Conservation (phyloP, 2,888 invertebrate genomes). For the Hetaerina titia region DNA sequence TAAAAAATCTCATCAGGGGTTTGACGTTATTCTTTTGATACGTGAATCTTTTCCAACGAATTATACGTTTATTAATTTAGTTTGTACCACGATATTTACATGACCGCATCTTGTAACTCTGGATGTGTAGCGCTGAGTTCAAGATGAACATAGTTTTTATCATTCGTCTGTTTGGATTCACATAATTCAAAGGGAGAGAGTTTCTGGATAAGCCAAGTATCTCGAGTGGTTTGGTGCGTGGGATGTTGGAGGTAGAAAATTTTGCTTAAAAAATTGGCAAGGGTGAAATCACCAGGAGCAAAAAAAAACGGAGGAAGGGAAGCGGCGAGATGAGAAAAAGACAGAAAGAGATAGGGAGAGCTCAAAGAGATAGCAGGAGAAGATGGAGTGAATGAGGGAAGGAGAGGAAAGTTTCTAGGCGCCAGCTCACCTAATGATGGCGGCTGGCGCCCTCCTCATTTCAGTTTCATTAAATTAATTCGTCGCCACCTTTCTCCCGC, state of each 20-base stretch:
- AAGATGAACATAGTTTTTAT: background rate
- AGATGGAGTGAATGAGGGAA: background rate
- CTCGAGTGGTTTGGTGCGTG: background rate
- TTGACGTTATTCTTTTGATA: too few relatives aligned
- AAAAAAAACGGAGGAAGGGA: background rate
- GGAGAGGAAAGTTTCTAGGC: slow-evolving; percentile 2
- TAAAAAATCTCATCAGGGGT: too few relatives aligned
- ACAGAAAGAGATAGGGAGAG: background rate
- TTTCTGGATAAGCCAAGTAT: background rate
- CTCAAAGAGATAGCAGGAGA: background rate
- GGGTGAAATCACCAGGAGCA: background rate
- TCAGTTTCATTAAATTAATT: slow-evolving; percentile 63
- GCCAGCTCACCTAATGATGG: slow-evolving; percentile 44
- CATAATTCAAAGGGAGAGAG: background rate
- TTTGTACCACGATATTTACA: too few relatives aligned
- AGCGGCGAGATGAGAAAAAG: background rate
- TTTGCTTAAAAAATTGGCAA: too few relatives aligned
- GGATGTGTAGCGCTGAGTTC: too few relatives aligned
- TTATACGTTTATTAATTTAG: too few relatives aligned
- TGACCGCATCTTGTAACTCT: too few relatives aligned
- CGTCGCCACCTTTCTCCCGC: background rate
- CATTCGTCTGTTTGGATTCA: background rate
- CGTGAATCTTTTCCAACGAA: too few relatives aligned
- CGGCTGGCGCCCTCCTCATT: slow-evolving; percentile 59
- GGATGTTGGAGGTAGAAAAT: background rate